A percentile compares a stretch with the other conserved stretches of the same genome.
These are phyloP conservation scores for Zalophus californianus DNA, from an alignment of 2,797 vertebrate genomes.

Conservation along the genomic window DNA sequence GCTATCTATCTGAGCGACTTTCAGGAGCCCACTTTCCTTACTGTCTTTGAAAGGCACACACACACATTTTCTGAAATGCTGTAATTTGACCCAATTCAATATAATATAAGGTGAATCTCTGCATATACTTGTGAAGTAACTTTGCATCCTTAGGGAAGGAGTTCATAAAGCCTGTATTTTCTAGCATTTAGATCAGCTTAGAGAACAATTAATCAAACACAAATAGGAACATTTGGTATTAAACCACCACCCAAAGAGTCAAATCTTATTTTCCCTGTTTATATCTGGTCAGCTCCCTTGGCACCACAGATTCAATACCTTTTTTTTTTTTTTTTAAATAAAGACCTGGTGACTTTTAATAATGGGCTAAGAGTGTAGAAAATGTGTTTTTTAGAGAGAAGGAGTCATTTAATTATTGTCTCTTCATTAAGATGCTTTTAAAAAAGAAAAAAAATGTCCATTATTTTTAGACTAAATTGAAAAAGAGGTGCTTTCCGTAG, in stretches of 20 bases:
- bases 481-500: slow-evolving; percentile 2
- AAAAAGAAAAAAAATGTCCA: background rate
- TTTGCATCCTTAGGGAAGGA: slow-evolving; percentile 9
- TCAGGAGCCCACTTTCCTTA: slow-evolving; percentile 72
- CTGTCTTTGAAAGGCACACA: slow-evolving; percentile 56
- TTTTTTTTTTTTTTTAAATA: background rate
- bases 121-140: slow-evolving; percentile 58
- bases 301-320: background rate
- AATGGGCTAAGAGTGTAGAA: slow-evolving; percentile 13
- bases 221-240: slow-evolving; percentile 61
- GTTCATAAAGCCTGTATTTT: slow-evolving; percentile 57
- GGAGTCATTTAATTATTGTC: background rate
- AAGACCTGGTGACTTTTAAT: slow-evolving; percentile 32
- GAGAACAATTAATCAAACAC: slow-evolving; percentile 70
- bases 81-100: slow-evolving; percentile 66
- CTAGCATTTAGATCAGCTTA: slow-evolving; percentile 54
- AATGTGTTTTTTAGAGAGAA: slow-evolving; percentile 55
- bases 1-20: slow-evolving; percentile 79
- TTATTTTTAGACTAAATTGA: slow-evolving; percentile 56
- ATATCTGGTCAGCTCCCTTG: background rate
- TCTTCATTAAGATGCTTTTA: slow-evolving; percentile 41
- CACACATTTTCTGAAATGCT: slow-evolving; percentile 65
- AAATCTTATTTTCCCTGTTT: slow-evolving; percentile 58
- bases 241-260: slow-evolving; percentile 12
- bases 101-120: slow-evolving; percentile 61